Conservation (phyloP, 2,888 invertebrate genomes). For the Rotaria magnacalcarata region DNA sequence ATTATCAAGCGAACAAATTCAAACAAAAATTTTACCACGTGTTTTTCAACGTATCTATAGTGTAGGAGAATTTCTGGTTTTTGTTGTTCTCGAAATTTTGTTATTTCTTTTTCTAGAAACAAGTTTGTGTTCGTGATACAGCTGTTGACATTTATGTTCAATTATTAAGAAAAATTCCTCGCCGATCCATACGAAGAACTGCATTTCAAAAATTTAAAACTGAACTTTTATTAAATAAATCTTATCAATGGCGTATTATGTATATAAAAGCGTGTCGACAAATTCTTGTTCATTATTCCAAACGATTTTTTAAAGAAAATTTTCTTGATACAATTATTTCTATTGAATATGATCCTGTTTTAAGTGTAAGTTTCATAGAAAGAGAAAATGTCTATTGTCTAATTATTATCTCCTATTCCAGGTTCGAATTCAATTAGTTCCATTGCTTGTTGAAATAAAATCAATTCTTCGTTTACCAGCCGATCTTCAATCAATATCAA, state of each 20-base stretch:
- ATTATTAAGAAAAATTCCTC: constrained; percentile 16
- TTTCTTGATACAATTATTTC: constrained; percentile 2
- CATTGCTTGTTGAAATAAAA: neutral
- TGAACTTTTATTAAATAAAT: neutral
- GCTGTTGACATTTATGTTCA: constrained; percentile 18
- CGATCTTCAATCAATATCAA: constrained; percentile 1
- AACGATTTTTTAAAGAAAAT: constrained; percentile 25
- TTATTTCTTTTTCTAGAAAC: neutral
- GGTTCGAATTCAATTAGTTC: constrained; percentile 15
- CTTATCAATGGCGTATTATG: constrained; percentile 23
- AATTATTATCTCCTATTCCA: neutral
- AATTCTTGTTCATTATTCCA: constrained; percentile 12
- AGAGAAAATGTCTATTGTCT: too few relatives aligned
- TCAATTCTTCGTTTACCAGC: constrained; percentile 28
- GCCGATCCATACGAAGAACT: neutral
- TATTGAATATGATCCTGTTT: neutral
- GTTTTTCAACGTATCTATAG: constrained; percentile 6
- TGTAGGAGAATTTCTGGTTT: neutral
- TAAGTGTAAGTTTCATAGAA: neutral
- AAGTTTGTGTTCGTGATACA: neutral
- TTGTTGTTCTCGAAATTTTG: too few relatives aligned
- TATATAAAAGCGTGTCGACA: constrained; percentile 10
- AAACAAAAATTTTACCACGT: constrained; percentile 18
- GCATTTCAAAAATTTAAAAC: constrained; percentile 7
- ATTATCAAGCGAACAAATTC: constrained; percentile 7